phyloP scores from a whole-genome alignment of 2,888 invertebrate species.

The Scotopteryx bipunctaria region DNA sequence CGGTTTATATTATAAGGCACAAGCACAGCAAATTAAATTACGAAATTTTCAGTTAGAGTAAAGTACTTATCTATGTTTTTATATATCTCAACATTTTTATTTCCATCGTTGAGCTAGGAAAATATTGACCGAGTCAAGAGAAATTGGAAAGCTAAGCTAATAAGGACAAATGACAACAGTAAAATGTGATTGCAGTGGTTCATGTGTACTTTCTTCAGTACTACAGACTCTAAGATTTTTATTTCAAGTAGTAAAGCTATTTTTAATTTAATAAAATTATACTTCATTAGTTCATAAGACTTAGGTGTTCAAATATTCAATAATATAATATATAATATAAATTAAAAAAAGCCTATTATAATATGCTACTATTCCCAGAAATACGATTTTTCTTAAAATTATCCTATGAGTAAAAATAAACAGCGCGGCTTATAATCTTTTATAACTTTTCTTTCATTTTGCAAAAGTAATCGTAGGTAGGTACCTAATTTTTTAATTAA shows the following conservation, averaged over 20 bases:
- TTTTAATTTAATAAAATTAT: slow-evolving; percentile 24
- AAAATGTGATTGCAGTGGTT: slow-evolving; percentile 8
- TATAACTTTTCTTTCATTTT: too few relatives aligned
- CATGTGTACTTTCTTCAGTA: slow-evolving; percentile 20
- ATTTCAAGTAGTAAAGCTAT: slow-evolving; percentile 18
- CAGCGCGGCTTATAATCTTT: background rate
- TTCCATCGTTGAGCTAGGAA: slow-evolving; percentile 8
- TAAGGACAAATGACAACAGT: background rate
- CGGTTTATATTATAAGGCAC: slow-evolving; percentile 28
- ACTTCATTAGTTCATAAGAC: slow-evolving; percentile 28
- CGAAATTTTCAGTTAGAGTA: slow-evolving; percentile 1
- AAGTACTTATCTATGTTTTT: slow-evolving; percentile 4
- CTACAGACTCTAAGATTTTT: slow-evolving; percentile 9
- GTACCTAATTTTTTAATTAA: too few relatives aligned
- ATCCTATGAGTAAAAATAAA: background rate
- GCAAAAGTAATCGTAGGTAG: too few relatives aligned
- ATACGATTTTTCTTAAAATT: background rate
- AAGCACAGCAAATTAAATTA: slow-evolving; percentile 12
- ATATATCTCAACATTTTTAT: background rate
- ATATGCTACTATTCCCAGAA: slow-evolving; percentile 12
- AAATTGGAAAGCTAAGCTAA: background rate
- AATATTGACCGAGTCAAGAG: slow-evolving; percentile 14
- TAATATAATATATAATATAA: too few relatives aligned
- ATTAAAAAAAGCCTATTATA: slow-evolving; percentile 25
- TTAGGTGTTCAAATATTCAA: slow-evolving; percentile 25